These are phyloP conservation scores for Stenoptilia bipunctidactyla DNA, from an alignment of 2,888 invertebrate species.

Conservation along the genomic window DNA sequence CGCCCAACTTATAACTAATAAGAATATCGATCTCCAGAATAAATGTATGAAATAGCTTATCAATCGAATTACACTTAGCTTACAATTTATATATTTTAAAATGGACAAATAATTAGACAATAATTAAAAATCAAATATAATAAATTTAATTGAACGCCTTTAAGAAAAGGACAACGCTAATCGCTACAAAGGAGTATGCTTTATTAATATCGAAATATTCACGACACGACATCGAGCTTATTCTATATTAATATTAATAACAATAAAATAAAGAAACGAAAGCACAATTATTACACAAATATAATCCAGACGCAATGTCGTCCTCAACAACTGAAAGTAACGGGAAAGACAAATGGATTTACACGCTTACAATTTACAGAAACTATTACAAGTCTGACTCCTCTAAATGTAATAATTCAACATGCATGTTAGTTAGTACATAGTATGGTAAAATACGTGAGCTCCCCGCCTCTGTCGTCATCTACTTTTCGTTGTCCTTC, in stretches of 20 bases:
- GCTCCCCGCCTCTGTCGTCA: conserved; percentile 24
- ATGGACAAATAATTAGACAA: too few species aligned
- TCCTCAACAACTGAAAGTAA: conserved; percentile 36
- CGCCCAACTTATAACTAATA: too few species aligned
- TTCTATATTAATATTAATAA: conserved; percentile 21
- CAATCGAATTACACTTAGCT: too few species aligned
- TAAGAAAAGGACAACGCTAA: too few species aligned
- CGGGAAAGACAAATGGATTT: conserved; percentile 69
- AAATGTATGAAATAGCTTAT: too few species aligned
- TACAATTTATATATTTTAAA: too few species aligned
- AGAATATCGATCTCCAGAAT: too few species aligned
- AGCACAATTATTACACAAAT: conserved; percentile 20
- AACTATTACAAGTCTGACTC: conserved; percentile 50
- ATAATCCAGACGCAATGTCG: conserved; percentile 26
- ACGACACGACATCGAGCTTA: conserved; percentile 31
- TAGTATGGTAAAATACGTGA: conserved; percentile 8
- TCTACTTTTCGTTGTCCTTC: conserved; percentile 56
- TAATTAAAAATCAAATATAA: too few species aligned
- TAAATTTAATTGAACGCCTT: too few species aligned
- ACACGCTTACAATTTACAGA: conserved; percentile 56
- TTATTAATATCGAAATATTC: conserved; percentile 9
- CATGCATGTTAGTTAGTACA: conserved; percentile 22
- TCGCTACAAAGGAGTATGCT: background rate
- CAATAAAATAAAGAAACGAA: conserved; percentile 22
- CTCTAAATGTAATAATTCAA: conserved; percentile 33